phyloP scores from a whole-genome alignment of 2,113 vertebrate species.

The Protobothrops mucrosquamatus region DNA sequence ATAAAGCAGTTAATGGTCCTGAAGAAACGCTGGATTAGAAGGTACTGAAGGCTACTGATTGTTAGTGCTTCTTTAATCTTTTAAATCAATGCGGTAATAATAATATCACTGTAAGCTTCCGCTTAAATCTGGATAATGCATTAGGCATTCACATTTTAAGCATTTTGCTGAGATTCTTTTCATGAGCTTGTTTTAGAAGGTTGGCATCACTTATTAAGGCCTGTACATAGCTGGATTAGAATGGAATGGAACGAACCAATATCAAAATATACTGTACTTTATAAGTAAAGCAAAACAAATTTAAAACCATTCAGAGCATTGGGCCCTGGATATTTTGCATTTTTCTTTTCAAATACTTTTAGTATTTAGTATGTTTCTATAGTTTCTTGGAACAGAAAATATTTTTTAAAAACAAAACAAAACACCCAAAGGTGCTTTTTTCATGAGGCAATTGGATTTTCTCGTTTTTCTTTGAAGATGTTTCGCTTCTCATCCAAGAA shows the following conservation, averaged over 20 bases:
- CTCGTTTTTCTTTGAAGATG: too few species aligned
- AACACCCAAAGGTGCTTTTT: too few species aligned
- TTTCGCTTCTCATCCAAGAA: too few species aligned
- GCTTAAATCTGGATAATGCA: conserved; percentile 34
- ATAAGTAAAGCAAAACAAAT: conserved; percentile 17
- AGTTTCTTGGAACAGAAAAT: neutral
- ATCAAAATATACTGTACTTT: conserved; percentile 23
- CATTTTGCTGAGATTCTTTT: conserved; percentile 35
- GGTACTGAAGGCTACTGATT: conserved; percentile 28
- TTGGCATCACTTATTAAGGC: conserved; percentile 39
- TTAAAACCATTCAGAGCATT: neutral
- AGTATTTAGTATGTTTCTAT: neutral
- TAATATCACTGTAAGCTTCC: conserved; percentile 28
- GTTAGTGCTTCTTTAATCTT: conserved; percentile 32
- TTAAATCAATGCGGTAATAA: conserved; percentile 8
- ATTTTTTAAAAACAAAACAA: neutral
- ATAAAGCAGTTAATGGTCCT: conserved; percentile 10
- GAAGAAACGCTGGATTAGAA: conserved; percentile 19
- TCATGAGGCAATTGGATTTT: too few species aligned
- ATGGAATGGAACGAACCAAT: conserved; percentile 7
- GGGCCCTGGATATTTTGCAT: neutral
- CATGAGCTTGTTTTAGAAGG: conserved; percentile 32
- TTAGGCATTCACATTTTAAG: neutral
- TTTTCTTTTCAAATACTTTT: neutral
- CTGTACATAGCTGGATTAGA: conserved; percentile 17